These are phyloP conservation scores for Ellobium chinense DNA, from an alignment of 2,888 invertebrate species.

Conservation along the genomic window DNA sequence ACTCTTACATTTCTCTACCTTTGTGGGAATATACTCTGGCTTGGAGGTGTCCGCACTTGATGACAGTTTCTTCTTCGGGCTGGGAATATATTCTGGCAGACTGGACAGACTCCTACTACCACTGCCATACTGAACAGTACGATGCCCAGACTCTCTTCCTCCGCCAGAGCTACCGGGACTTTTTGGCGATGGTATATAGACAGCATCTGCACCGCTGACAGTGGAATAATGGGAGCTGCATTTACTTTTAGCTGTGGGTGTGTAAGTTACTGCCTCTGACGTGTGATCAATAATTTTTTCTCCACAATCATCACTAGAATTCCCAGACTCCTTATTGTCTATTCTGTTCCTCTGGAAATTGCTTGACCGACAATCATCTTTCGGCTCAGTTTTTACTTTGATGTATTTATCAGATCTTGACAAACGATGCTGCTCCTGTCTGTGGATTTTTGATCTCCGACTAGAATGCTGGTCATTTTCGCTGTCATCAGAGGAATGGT, in stretches of 20 bases:
- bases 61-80: not conserved
- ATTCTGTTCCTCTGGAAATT: not conserved
- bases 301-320: too few relatives aligned
- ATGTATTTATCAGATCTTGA: not conserved
- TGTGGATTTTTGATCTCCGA: not conserved
- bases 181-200: too few relatives aligned
- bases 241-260: not conserved
- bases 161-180: too few relatives aligned
- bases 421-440: not conserved
- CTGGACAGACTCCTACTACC: too few relatives aligned
- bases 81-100: not conserved
- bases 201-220: too few relatives aligned
- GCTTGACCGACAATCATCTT: not conserved
- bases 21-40: not conserved
- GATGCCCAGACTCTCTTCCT: too few relatives aligned
- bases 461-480: not conserved
- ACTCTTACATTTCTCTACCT: not conserved
- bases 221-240: too few relatives aligned
- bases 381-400: not conserved
- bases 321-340: not conserved
- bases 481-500: not conserved
- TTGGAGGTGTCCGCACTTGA: not conserved
- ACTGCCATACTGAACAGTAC: too few relatives aligned
- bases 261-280: not conserved
- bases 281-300: too few relatives aligned